Evolutionary conservation across 2,888 invertebrate genomes (phyloP).

Genomic region (Cephus pygmeus): DNA sequence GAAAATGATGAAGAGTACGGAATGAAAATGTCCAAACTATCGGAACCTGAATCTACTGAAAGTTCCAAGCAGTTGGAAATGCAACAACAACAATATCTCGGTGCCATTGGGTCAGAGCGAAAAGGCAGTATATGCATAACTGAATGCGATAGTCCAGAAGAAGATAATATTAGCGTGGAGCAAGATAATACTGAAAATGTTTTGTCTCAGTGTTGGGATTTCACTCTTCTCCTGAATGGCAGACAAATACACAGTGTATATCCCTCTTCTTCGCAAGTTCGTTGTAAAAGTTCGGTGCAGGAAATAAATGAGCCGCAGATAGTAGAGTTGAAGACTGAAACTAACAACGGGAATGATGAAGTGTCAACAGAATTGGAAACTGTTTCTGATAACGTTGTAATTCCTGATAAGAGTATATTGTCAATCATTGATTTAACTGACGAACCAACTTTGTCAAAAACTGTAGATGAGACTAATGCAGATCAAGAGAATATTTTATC

Average conservation of each 20-base stretch:
- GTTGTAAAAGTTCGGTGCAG: neutral
- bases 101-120: constrained; percentile 36
- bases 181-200: constrained; percentile 26
- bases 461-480: neutral
- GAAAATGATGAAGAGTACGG: neutral
- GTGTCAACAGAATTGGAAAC: neutral
- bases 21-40: neutral
- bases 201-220: constrained; percentile 43
- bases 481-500: neutral
- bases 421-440: neutral
- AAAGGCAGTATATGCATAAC: constrained; percentile 27
- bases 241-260: constrained; percentile 36
- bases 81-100: constrained; percentile 11
- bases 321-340: neutral
- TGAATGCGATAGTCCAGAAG: constrained; percentile 14
- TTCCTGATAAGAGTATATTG: neutral
- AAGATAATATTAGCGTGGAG: constrained; percentile 9
- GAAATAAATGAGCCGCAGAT: constrained; percentile 2
- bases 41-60: neutral
- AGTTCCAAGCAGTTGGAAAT: neutral
- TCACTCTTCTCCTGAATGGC: constrained; percentile 35
- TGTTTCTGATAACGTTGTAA: neutral
- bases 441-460: neutral
- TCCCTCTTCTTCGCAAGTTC: constrained; percentile 5
- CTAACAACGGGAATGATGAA: neutral